Percentiles rank a stretch among this genome's conserved stretches.
Evolutionary conservation across 2,113 vertebrate species (phyloP).

Genomic region (Bungarus multicinctus): DNA sequence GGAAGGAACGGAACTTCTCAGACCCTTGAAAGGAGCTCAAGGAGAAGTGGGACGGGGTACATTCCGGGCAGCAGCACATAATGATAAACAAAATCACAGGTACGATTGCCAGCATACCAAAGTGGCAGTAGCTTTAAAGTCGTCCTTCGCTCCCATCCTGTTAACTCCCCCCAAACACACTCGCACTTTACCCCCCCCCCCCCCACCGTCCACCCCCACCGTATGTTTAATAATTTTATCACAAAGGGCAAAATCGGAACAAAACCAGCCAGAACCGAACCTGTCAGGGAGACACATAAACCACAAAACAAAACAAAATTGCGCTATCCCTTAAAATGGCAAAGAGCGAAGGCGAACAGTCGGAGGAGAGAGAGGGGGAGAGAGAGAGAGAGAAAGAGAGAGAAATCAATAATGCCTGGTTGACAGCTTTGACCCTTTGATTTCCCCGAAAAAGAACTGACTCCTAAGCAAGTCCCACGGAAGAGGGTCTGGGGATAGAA

Average conservation of each 20-base stretch:
- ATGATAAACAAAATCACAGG: neutral
- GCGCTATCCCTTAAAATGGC: neutral
- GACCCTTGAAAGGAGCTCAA: slow-evolving; percentile 25
- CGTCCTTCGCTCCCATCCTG: slow-evolving; percentile 9
- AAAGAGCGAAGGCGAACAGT: neutral
- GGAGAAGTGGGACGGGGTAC: slow-evolving; percentile 2
- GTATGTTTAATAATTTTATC: neutral
- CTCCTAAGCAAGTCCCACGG: slow-evolving; percentile 58
- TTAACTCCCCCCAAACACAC: neutral
- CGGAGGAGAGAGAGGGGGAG: too few relatives aligned
- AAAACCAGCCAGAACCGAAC: slow-evolving; percentile 40
- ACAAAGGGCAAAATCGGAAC: slow-evolving; percentile 26
- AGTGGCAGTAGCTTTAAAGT: slow-evolving; percentile 18
- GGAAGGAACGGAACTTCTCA: slow-evolving; percentile 44
- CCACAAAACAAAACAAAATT: neutral
- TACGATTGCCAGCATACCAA: neutral
- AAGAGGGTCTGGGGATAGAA: slow-evolving; percentile 32
- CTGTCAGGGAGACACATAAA: neutral
- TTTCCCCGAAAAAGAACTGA: slow-evolving; percentile 34
- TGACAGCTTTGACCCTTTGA: slow-evolving; percentile 37
- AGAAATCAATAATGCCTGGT: slow-evolving; percentile 18
- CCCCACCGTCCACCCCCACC: neutral
- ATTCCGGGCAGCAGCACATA: neutral
- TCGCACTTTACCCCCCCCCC: neutral
- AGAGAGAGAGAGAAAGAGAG: neutral